A percentile compares a stretch with the other conserved stretches of the same genome.
phyloP scores from a whole-genome alignment of 2,797 vertebrate species.

The Melanotaenia parkinsoni region DNA sequence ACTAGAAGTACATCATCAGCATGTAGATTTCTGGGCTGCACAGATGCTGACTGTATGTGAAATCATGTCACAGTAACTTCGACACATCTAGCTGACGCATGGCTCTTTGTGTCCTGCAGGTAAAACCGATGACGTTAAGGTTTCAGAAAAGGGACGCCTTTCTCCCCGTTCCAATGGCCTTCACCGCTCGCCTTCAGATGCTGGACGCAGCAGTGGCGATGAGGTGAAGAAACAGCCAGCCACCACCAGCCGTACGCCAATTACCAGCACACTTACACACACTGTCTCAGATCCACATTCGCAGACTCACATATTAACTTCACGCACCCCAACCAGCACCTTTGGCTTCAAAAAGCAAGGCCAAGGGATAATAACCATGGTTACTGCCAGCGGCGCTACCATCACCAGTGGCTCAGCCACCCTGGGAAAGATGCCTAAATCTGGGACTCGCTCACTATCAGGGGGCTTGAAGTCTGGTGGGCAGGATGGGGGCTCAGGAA shows the following conservation, averaged over 20 bases:
- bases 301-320: conserved; percentile 56
- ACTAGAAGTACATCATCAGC: too few species aligned
- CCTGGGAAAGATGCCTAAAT: conserved; percentile 96
- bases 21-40: neutral
- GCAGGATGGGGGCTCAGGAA: conserved; percentile 75
- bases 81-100: neutral
- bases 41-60: neutral
- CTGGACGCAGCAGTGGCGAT: conserved; percentile 92
- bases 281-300: conserved; percentile 63
- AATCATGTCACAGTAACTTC: neutral
- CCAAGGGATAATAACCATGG: conserved; percentile 87
- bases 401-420: conserved; percentile 96
- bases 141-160: conserved; percentile 93
- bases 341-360: conserved; percentile 87
- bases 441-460: conserved; percentile 82
- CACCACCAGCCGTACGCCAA: conserved; percentile 55
- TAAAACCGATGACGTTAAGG: conserved; percentile 97
- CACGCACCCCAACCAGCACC: conserved; percentile 76
- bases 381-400: conserved; percentile 93
- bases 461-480: conserved; percentile 81
- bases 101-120: conserved; percentile 73
- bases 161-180: conserved; percentile 90
- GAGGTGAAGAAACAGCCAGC: conserved; percentile 86
- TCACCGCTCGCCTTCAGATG: conserved; percentile 93
- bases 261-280: conserved; percentile 56